phyloP scores from a whole-genome alignment of 2,113 vertebrate genomes.

The Hassar affinis region DNA sequence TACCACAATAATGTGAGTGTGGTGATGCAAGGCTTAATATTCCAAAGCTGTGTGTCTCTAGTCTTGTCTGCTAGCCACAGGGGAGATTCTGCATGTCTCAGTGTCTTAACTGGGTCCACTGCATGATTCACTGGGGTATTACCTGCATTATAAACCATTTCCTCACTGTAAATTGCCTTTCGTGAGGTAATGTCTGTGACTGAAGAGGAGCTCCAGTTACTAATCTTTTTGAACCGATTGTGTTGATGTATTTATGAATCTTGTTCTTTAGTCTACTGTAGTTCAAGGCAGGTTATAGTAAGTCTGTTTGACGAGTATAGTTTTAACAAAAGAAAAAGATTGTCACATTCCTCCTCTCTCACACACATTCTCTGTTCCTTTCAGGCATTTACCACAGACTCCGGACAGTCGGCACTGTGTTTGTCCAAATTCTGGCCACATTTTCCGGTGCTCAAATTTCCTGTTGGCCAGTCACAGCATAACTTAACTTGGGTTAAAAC shows the following conservation, averaged over 20 bases:
- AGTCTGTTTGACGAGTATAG: not conserved
- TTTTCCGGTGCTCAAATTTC: slow-evolving; percentile 64
- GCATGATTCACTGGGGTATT: slow-evolving; percentile 62
- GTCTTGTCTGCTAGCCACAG: slow-evolving; percentile 40
- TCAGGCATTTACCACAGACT: slow-evolving; percentile 74
- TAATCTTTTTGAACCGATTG: not conserved
- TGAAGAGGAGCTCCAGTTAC: not conserved
- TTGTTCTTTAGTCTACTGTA: not conserved
- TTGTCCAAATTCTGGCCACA: slow-evolving; percentile 63
- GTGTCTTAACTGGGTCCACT: slow-evolving; percentile 40
- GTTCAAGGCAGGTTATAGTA: not conserved
- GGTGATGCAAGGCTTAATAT: slow-evolving; percentile 18
- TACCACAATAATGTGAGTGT: not conserved
- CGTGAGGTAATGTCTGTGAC: slow-evolving; percentile 69
- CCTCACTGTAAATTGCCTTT: slow-evolving; percentile 63
- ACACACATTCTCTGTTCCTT: slow-evolving; percentile 41
- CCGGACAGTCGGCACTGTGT: slow-evolving; percentile 68
- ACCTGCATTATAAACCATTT: slow-evolving; percentile 70
- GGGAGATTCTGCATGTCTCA: slow-evolving; percentile 45
- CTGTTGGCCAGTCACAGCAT: slow-evolving; percentile 57
- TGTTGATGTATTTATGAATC: not conserved
- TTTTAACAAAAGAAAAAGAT: slow-evolving; percentile 29
- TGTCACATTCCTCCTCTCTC: slow-evolving; percentile 46
- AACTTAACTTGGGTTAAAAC: slow-evolving; percentile 20
- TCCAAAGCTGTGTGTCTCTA: not conserved